phyloP scores from a whole-genome alignment of 30 jellyfish, hydroid and myxozoan species.

The Aurelia sp. region DNA sequence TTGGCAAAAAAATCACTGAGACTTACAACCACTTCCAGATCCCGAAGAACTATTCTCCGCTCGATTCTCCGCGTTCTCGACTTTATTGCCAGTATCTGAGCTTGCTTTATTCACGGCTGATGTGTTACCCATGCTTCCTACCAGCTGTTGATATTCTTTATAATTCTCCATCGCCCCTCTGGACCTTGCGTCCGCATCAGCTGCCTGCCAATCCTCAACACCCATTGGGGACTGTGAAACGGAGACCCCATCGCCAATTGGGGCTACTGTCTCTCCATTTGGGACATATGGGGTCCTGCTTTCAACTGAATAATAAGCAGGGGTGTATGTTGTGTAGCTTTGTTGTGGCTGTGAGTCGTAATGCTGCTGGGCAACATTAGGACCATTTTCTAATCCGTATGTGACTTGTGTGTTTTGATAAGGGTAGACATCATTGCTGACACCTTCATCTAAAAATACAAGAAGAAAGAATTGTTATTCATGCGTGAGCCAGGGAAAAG shows the following conservation, averaged over 20 bases:
- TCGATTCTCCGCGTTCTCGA: not conserved
- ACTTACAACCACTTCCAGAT: constrained; percentile 3
- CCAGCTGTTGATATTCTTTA: no score
- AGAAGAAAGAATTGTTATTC: not conserved
- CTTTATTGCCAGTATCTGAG: not conserved
- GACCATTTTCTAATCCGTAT: not conserved
- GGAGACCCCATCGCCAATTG: constrained; percentile 34
- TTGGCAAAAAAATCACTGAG: not conserved
- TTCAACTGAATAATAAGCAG: constrained; percentile 1
- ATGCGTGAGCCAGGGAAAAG: no score
- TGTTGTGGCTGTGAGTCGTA: no score
- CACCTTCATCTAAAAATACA: constrained; percentile 12
- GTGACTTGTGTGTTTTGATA: not conserved
- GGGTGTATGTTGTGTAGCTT: not conserved
- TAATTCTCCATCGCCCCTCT: not conserved
- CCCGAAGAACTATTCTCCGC: not conserved
- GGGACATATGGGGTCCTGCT: not conserved
- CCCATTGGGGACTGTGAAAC: constrained; percentile 18
- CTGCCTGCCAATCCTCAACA: constrained; percentile 17
- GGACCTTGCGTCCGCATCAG: constrained; percentile 10
- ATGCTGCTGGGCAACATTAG: not conserved
- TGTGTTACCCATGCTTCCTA: no score
- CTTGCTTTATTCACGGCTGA: not conserved
- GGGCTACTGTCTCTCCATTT: not conserved
- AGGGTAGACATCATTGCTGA: not conserved